Percentiles rank a stretch among this genome's conserved stretches.
Conservation (phyloP, 2,113 vertebrate genomes). For the Uria lomvia region DNA sequence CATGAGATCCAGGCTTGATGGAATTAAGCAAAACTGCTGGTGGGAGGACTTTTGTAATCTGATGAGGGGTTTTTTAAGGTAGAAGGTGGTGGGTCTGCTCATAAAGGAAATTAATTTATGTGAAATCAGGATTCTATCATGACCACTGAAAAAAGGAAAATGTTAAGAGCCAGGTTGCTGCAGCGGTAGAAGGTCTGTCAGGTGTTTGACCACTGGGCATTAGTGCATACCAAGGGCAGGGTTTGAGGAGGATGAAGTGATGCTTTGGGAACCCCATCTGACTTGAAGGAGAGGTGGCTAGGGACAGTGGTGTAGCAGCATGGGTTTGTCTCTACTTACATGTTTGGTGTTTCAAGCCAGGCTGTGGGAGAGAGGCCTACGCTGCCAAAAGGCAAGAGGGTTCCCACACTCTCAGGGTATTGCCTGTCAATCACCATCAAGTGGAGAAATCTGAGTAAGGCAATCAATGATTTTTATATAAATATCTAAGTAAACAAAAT, state of each 20-base stretch:
- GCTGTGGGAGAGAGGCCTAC: neutral
- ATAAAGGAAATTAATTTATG: neutral
- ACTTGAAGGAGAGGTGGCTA: neutral
- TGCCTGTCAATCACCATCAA: neutral
- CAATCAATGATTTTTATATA: neutral
- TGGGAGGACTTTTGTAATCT: neutral
- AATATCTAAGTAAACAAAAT: neutral
- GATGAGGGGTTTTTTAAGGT: neutral
- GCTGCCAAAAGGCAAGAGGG: neutral
- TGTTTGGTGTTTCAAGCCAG: neutral
- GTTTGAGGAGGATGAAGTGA: neutral
- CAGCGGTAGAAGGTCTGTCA: neutral
- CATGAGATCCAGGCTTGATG: neutral
- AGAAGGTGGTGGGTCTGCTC: neutral
- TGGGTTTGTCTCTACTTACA: neutral
- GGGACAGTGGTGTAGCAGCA: neutral
- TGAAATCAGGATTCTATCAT: neutral
- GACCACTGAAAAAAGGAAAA: neutral
- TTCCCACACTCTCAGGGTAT: neutral
- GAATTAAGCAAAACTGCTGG: neutral
- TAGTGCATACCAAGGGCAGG: rapidly evolving
- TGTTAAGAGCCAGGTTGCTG: neutral
- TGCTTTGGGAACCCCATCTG: neutral
- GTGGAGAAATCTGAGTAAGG: neutral
- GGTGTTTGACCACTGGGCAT: neutral